These are phyloP conservation scores for Chymomyza amoena DNA, from an alignment of 2,888 invertebrate genomes.

Conservation along the genomic window DNA sequence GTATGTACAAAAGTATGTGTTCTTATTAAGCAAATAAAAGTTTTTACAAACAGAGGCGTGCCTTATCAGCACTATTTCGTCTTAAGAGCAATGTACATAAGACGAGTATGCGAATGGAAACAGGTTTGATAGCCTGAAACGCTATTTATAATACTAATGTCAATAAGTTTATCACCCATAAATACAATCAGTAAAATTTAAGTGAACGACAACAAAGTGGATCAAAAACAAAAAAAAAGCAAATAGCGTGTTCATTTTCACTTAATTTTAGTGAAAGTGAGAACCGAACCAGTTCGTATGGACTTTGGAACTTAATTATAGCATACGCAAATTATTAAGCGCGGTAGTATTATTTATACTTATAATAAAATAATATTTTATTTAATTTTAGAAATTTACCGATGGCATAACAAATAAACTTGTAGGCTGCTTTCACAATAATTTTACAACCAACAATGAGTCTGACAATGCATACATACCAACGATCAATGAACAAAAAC, in stretches of 20 bases:
- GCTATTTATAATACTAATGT: constrained; percentile 35
- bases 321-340: neutral
- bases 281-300: neutral
- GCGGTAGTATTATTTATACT: neutral
- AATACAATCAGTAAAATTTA: constrained; percentile 32
- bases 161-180: constrained; percentile 60
- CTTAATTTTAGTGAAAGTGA: too few relatives aligned
- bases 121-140: neutral
- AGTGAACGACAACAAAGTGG: neutral
- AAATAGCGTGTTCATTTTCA: too few relatives aligned
- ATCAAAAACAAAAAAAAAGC: neutral
- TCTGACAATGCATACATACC: constrained; percentile 45
- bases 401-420: constrained; percentile 97
- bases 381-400: constrained; percentile 87
- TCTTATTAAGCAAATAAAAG: neutral
- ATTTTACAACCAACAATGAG: constrained; percentile 42
- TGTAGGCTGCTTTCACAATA: constrained; percentile 84
- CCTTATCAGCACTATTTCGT: constrained; percentile 22
- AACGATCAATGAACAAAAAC: constrained; percentile 39
- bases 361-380: constrained; percentile 10
- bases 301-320: neutral
- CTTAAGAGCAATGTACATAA: neutral
- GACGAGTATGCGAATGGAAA: neutral
- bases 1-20: neutral
- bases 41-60: constrained; percentile 8